Percentiles rank a stretch among this genome's conserved stretches.
Conservation (phyloP, 1,140 invertebrate genomes). For the Eumeta japonica region DNA sequence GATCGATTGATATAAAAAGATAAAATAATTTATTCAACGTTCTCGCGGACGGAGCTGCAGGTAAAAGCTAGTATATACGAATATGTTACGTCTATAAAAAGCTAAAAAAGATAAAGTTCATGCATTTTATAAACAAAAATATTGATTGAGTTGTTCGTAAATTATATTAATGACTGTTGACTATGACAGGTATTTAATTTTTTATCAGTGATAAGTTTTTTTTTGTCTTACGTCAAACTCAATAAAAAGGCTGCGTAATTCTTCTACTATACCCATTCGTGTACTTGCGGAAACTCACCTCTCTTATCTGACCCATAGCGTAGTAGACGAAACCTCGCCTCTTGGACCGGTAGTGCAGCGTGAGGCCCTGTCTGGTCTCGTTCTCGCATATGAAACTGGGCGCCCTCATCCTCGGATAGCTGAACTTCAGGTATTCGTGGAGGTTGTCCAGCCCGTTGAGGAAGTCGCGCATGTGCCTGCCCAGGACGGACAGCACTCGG, state of each 20-base stretch:
- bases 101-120: too few species aligned
- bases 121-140: too few species aligned
- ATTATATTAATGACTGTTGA: too few species aligned
- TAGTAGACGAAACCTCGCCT: conserved; percentile 92
- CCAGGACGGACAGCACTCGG: conserved; percentile 82
- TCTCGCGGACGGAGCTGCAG: too few species aligned
- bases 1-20: too few species aligned
- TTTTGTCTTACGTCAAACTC: conserved; percentile 1
- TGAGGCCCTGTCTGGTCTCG: conserved; percentile 86
- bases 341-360: conserved; percentile 91
- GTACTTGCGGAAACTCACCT: conserved; percentile 65
- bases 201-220: too few species aligned
- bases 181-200: too few species aligned
- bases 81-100: too few species aligned
- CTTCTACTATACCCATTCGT: conserved; percentile 3
- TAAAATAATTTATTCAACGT: too few species aligned
- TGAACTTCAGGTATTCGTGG: conserved; percentile 96
- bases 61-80: too few species aligned
- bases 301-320: conserved; percentile 93
- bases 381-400: conserved; percentile 97
- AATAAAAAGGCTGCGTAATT: conserved; percentile 3
- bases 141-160: too few species aligned
- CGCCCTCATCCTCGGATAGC: conserved; percentile 83
- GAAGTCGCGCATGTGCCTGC: conserved; percentile 92
- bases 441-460: conserved; percentile 95